Percentiles rank a stretch among this genome's conserved stretches.
phyloP scores from a whole-genome alignment of 2,888 invertebrate species.

The Drosophila pseudotakahashii region DNA sequence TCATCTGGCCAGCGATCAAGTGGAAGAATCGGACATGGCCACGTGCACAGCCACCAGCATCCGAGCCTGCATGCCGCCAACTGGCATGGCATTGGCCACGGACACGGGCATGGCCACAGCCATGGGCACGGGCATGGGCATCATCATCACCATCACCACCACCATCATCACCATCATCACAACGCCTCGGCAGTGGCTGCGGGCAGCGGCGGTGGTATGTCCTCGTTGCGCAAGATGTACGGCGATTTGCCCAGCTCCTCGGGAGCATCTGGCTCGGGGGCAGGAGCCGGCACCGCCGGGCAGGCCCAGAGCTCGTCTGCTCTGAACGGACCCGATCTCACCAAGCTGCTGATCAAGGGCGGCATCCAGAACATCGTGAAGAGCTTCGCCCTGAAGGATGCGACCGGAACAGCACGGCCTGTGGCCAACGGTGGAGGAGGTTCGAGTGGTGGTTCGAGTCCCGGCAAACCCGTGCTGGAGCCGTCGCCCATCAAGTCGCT shows the following conservation, averaged over 20 bases:
- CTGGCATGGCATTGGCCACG: slow-evolving; percentile 31
- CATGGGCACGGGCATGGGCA: slow-evolving; percentile 55
- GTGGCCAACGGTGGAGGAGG: slow-evolving; percentile 2
- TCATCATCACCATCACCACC: slow-evolving; percentile 55
- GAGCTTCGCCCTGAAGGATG: slow-evolving; percentile 76
- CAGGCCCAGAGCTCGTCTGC: slow-evolving; percentile 24
- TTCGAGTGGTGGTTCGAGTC: not conserved
- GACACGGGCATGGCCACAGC: slow-evolving; percentile 12
- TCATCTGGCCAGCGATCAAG: slow-evolving; percentile 72
- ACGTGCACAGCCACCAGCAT: slow-evolving; percentile 71
- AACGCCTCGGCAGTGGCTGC: slow-evolving; percentile 69
- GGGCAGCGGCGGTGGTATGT: slow-evolving; percentile 47
- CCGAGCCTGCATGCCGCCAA: slow-evolving; percentile 64
- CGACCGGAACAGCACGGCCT: slow-evolving; percentile 6
- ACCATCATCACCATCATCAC: slow-evolving; percentile 58
- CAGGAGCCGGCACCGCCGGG: slow-evolving; percentile 4
- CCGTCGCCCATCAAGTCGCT: slow-evolving; percentile 88
- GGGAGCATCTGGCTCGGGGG: not conserved
- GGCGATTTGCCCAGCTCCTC: slow-evolving; percentile 10
- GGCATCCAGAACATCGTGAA: slow-evolving; percentile 82
- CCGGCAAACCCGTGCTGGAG: slow-evolving; percentile 66
- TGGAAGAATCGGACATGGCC: slow-evolving; percentile 52
- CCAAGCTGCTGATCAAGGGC: slow-evolving; percentile 78
- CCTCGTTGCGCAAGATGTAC: slow-evolving; percentile 49
- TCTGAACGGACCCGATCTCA: slow-evolving; percentile 70